These are phyloP conservation scores for Chiloscyllium plagiosum DNA, from an alignment of 2,113 vertebrate genomes.

Conservation along the genomic window DNA sequence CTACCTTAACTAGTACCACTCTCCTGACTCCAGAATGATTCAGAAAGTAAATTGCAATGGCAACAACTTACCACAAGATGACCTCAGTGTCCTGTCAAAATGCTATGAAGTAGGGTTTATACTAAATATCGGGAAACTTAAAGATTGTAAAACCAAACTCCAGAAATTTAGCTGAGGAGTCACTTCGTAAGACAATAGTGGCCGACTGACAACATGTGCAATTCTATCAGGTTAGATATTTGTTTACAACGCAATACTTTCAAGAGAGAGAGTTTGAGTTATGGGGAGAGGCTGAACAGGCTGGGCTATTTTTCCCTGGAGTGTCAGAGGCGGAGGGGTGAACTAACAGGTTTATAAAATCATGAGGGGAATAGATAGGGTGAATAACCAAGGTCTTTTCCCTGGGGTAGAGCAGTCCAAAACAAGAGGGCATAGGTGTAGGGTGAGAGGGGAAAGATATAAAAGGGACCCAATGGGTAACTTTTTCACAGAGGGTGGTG, in stretches of 20 bases:
- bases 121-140: not conserved
- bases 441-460: no score
- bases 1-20: not conserved
- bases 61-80: slow-evolving; percentile 13
- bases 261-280: not conserved
- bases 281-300: no score
- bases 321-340: no score
- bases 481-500: no score
- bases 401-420: no score
- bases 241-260: not conserved
- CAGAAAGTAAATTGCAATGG: not conserved
- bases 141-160: not conserved
- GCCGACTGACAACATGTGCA: not conserved
- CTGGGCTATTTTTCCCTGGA: no score
- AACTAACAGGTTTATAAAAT: no score
- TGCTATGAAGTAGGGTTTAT: no score
- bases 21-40: not conserved
- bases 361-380: no score
- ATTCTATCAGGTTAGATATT: not conserved
- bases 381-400: no score
- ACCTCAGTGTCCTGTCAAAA: slow-evolving; percentile 9
- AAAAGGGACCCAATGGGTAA: no score
- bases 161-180: not conserved
- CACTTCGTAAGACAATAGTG: not conserved
- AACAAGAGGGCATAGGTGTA: no score